Base-by-base conservation (phyloP, 2,113 vertebrate species). In the Myanophis thanlyinensis region DNA sequence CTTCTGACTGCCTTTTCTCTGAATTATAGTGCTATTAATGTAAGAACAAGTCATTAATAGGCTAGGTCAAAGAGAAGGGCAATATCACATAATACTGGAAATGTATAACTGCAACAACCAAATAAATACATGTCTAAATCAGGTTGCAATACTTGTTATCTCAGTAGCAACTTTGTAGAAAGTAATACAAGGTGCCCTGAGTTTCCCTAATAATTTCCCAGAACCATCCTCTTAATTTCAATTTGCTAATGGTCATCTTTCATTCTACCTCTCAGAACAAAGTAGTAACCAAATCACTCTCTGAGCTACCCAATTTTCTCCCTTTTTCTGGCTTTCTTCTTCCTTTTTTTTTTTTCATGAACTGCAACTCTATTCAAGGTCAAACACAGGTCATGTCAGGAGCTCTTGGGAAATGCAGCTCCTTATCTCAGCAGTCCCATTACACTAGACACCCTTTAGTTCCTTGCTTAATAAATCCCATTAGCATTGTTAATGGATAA, bases 401-500 rank as follows among this genome's bases (percentile, higher is more conserved):
- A 11, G 59, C 59, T 73, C 46, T 25, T 49, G 47, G 47, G 47
- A 73, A 89, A 89, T 48, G 27, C 20, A 48, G 35, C 23, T 89
- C 40, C 87, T 47, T 59, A 27, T 59, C 44, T 62, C 44, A 73
- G 47, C 47, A 80, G 30, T 73, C 46, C 86, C 86, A 51, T 49
- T 56, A 52, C 51, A 87, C 49, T 22, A 89, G 25, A 89, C 53
- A 2, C 11, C 27, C 89, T 27, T 89, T n/a, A n/a, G 59, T 49
- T 62, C n/a, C 47, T 30, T 49, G 59, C 47, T 90, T 90, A 90
- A 47, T 89, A 59, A 59, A 59, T 89, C 44, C 53, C 44, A n/a
- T 62, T 89, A 89, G 48, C 89, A 85, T 90, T 90, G 27, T 84
- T 90, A 52, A 90, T 53, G 22, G 67, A 90, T 90, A 51, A 90